Evolutionary conservation across 2,797 vertebrate genomes (phyloP).

Genomic region (Ceyx erithaca): DNA sequence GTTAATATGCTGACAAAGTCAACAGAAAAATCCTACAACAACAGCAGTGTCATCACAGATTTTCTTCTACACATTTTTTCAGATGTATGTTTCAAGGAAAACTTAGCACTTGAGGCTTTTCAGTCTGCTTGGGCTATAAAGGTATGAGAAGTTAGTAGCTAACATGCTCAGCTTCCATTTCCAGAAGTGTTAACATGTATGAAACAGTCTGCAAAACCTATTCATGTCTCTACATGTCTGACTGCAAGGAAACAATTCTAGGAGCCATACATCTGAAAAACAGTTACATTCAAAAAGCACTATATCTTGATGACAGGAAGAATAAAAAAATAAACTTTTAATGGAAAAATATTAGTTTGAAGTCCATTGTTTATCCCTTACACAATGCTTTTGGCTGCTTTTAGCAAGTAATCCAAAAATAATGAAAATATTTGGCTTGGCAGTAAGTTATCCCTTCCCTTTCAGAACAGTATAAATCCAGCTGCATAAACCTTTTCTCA

Average conservation of each 20-base stretch:
- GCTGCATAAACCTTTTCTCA: slow-evolving; percentile 48
- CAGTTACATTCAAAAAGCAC: slow-evolving; percentile 16
- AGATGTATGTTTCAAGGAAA: slow-evolving; percentile 18
- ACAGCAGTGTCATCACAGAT: background rate
- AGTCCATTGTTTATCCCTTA: slow-evolving; percentile 45
- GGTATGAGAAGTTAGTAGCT: background rate
- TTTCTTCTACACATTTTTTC: background rate
- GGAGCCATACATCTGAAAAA: slow-evolving; percentile 12
- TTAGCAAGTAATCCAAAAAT: slow-evolving; percentile 57
- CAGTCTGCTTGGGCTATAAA: background rate
- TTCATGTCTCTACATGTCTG: background rate
- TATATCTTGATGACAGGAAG: slow-evolving; percentile 24
- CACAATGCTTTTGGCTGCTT: slow-evolving; percentile 41
- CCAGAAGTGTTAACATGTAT: background rate
- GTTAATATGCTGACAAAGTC: background rate
- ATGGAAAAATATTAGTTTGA: slow-evolving; percentile 70
- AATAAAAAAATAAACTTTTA: slow-evolving; percentile 63
- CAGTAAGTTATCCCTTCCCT: slow-evolving; percentile 37
- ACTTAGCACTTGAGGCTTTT: background rate
- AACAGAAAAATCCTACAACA: slow-evolving; percentile 2
- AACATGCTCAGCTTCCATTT: slow-evolving; percentile 1
- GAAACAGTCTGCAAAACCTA: background rate
- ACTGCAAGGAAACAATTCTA: slow-evolving; percentile 38
- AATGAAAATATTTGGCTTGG: slow-evolving; percentile 65
- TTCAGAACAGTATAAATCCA: slow-evolving; percentile 39